Evolutionary conservation across 2,888 invertebrate species (phyloP).

Genomic region (Galerucella calmariensis): DNA sequence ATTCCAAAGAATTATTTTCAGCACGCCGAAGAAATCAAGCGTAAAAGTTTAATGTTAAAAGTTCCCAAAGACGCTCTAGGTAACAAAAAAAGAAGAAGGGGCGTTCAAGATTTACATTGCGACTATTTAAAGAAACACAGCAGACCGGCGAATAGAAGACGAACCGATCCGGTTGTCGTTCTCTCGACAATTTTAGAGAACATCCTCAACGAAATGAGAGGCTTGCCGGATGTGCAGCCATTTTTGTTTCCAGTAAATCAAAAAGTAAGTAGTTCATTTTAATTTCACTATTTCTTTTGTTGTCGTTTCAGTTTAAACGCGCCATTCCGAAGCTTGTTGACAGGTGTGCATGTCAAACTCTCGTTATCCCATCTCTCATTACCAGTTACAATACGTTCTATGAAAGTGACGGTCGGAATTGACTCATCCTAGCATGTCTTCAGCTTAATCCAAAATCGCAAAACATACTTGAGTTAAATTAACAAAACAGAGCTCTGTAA

Average conservation of each 20-base stretch:
- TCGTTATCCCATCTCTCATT: too few species aligned
- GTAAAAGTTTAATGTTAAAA: constrained; percentile 80
- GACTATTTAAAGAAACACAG: constrained; percentile 89
- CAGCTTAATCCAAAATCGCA: too few species aligned
- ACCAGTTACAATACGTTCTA: too few species aligned
- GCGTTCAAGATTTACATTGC: constrained; percentile 79
- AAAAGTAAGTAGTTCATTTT: constrained; percentile 70
- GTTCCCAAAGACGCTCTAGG: constrained; percentile 79
- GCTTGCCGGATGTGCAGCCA: constrained; percentile 90
- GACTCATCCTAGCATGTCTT: too few species aligned
- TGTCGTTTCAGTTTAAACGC: neutral
- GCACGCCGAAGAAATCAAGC: constrained; percentile 88
- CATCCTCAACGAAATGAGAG: constrained; percentile 92
- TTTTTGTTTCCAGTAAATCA: constrained; percentile 95
- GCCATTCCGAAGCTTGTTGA: too few species aligned
- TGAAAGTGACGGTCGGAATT: too few species aligned
- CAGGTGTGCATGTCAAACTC: too few species aligned
- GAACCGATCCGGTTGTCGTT: constrained; percentile 97
- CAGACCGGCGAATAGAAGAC: constrained; percentile 86
- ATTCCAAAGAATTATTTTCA: constrained; percentile 60
- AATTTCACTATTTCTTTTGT: constrained; percentile 14
- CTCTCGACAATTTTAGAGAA: constrained; percentile 90
- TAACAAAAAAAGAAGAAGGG: constrained; percentile 73
- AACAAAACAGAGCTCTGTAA: too few species aligned
- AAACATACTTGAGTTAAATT: too few species aligned